Evolutionary conservation across 1,140 invertebrate genomes (phyloP), one percentile per base, ranked within the genome.

Genomic region (Neomicropteryx cornuta): DNA sequence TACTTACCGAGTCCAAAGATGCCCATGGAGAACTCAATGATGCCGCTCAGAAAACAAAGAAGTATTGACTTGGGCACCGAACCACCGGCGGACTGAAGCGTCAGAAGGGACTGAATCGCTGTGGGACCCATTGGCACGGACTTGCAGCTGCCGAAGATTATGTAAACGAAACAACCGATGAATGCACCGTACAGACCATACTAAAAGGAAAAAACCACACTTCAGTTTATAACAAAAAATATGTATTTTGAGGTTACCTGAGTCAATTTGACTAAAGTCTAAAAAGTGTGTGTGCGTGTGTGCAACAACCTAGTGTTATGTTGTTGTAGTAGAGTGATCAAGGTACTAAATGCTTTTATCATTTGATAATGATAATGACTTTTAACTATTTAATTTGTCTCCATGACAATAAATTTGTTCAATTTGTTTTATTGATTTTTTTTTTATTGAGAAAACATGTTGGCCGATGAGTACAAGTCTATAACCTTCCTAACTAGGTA

Each of bases 141-240:
- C 55, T 88, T 87, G 50, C 87, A 90, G 20, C 83, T 90, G 27
- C 92, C 92, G 42, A 97, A 71, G 29, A 95, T 66, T 42, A 88
- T 83, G 66, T 97, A 97, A 30, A 94, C 72, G 56, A 95, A 86
- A 55, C 82, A 83, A 20, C 90, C 89, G 50, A 95, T 62, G 62
- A 95, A 95, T 0, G 89, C 88, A 16, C 86, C 81, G 57, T 95
- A 96, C 1, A 96, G 68, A 32, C 91, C 92, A 60, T 87, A 83
- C 78, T 90, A 70, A 11, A 61, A 62, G 17, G 22, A 39, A 38
- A 33, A 42, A 32, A 24, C 6, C n/a, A 42, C 21, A 18, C 21
- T 35, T 36, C 22, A 24, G 14, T 11, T 17, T 4, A 16, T 14
- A n/a, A 10, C n/a, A 27, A 27, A 27, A 27, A 10, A 27, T 27